Evolutionary conservation across 2,888 invertebrate genomes (phyloP).

Genomic region (Leptura quadrifasciata): DNA sequence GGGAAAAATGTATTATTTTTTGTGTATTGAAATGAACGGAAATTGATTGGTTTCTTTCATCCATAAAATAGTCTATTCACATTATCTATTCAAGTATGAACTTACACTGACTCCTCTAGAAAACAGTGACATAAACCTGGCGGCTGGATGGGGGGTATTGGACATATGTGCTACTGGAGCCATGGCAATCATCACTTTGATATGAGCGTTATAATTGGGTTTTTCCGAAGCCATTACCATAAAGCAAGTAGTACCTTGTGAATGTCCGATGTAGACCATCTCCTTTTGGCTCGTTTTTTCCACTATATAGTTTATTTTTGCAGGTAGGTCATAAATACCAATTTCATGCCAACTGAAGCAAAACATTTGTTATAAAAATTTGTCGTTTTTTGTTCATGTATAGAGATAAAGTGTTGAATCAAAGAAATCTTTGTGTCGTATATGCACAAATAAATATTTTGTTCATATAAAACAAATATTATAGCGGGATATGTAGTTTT

Average conservation of each 20-base stretch:
- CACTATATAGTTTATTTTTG: constrained; percentile 84
- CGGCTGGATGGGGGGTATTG: constrained; percentile 26
- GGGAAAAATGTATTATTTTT: neutral
- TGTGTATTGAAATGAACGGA: neutral
- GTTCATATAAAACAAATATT: no score
- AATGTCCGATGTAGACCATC: constrained; percentile 87
- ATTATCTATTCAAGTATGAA: neutral
- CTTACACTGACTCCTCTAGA: constrained; percentile 20
- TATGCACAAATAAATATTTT: no score
- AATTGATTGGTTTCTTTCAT: neutral
- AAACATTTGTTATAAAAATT: constrained; percentile 12
- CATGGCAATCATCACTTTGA: constrained; percentile 79
- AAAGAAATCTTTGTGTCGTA: no score
- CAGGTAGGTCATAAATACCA: constrained; percentile 85
- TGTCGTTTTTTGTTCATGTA: neutral
- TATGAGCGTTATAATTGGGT: constrained; percentile 80
- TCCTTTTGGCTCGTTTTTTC: constrained; percentile 75
- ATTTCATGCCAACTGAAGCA: constrained; percentile 86
- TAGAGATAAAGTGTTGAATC: no score
- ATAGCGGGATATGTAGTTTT: no score
- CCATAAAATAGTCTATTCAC: neutral
- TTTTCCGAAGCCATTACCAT: constrained; percentile 79
- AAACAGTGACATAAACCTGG: constrained; percentile 23
- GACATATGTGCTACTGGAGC: constrained; percentile 81
- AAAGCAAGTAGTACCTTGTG: constrained; percentile 83